These are phyloP conservation scores for Zonitis immaculata DNA, from an alignment of 2,888 invertebrate genomes.

Conservation along the genomic window DNA sequence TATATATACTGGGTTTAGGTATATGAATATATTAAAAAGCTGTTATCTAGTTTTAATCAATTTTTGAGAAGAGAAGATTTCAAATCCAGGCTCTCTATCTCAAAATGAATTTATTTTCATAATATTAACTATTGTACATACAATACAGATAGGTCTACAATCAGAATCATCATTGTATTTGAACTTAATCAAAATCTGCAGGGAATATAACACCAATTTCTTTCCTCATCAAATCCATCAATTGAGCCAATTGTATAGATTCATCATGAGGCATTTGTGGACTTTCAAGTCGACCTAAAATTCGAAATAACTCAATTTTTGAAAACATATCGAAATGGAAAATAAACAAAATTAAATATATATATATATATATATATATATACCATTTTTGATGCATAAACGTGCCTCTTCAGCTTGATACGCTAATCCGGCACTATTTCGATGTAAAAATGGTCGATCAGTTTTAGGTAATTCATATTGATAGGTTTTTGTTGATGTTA, in stretches of 20 bases:
- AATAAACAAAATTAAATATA: too few species aligned
- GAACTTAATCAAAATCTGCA: slow-evolving; percentile 29
- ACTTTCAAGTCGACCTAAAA: slow-evolving; percentile 63
- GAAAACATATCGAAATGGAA: too few species aligned
- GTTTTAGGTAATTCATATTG: slow-evolving; percentile 64
- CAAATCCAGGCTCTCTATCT: neutral
- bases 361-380: neutral
- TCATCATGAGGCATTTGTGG: slow-evolving; percentile 63
- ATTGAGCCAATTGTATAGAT: slow-evolving; percentile 62
- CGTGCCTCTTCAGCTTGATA: slow-evolving; percentile 77
- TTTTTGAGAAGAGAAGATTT: slow-evolving; percentile 20
- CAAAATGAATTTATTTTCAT: neutral
- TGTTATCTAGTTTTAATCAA: too few species aligned
- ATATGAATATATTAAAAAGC: too few species aligned
- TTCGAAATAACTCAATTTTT: too few species aligned
- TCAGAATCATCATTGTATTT: too few species aligned
- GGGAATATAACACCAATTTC: slow-evolving; percentile 28
- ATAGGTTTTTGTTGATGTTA: slow-evolving; percentile 58
- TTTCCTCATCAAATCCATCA: slow-evolving; percentile 67
- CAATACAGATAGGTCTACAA: too few species aligned
- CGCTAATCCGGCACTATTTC: slow-evolving; percentile 67
- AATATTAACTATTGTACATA: too few species aligned
- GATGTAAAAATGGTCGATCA: slow-evolving; percentile 50
- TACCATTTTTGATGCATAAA: slow-evolving; percentile 59
- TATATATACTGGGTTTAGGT: slow-evolving; percentile 18